These are phyloP conservation scores for Omphaloscelis lunosa DNA, from an alignment of 2,888 invertebrate genomes.

Conservation along the genomic window DNA sequence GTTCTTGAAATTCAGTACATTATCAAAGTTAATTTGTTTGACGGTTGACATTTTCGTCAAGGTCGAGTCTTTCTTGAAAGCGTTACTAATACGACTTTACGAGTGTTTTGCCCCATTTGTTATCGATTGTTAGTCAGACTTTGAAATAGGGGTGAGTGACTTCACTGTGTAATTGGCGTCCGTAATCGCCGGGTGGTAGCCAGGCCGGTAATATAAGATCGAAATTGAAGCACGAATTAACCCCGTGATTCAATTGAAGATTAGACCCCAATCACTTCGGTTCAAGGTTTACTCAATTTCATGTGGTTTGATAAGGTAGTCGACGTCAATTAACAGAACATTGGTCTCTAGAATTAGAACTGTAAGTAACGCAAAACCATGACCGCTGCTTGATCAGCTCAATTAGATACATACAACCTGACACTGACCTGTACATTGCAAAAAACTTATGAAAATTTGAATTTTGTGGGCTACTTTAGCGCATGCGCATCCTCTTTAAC, in stretches of 20 bases:
- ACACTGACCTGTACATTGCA: no score
- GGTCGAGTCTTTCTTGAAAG: conserved; percentile 67
- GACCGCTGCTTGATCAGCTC: not conserved
- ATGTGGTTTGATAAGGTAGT: not conserved
- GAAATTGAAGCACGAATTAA: conserved; percentile 64
- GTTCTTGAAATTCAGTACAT: conserved; percentile 52
- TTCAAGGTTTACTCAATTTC: conserved; percentile 44
- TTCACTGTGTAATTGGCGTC: conserved; percentile 66
- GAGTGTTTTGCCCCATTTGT: conserved; percentile 62
- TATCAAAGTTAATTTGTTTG: conserved; percentile 54
- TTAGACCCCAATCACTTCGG: conserved; percentile 39
- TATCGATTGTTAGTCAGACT: conserved; percentile 77
- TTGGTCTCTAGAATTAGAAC: conserved; percentile 1
- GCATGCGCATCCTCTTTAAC: no score
- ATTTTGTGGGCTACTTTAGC: no score
- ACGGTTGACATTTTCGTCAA: conserved; percentile 69
- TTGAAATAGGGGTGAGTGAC: conserved; percentile 78
- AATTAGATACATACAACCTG: no score
- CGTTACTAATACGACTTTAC: conserved; percentile 57
- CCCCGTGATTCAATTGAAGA: conserved; percentile 43
- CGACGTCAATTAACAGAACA: conserved; percentile 10
- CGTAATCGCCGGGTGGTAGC: conserved; percentile 65
- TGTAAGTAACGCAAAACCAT: not conserved
- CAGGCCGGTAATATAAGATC: conserved; percentile 40
- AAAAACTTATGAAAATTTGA: no score